Evolutionary conservation across 2,797 vertebrate species (phyloP).

Genomic region (Pipistrellus nathusii): DNA sequence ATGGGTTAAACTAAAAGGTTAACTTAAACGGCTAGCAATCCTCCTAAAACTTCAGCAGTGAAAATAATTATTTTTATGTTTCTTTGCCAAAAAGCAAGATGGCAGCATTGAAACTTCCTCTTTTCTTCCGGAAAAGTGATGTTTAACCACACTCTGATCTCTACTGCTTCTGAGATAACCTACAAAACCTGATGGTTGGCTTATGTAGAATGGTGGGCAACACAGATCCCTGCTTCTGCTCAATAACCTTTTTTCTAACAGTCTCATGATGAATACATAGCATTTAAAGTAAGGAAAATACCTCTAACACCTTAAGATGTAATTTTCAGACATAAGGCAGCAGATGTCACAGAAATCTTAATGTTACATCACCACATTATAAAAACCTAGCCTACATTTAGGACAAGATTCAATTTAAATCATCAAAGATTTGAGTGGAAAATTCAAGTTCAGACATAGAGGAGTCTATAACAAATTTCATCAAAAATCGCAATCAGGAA

Average conservation of each 20-base stretch:
- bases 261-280: constrained; percentile 1
- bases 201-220: constrained; percentile 53
- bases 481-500: constrained; percentile 45
- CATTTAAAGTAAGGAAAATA: constrained; percentile 53
- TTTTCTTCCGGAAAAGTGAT: constrained; percentile 63
- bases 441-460: constrained; percentile 68
- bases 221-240: constrained; percentile 46
- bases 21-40: constrained; percentile 24
- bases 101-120: background rate
- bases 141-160: constrained; percentile 53
- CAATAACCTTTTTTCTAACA: constrained; percentile 51
- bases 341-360: constrained; percentile 56
- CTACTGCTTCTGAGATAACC: constrained; percentile 44
- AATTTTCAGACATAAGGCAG: constrained; percentile 48
- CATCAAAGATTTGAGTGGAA: constrained; percentile 53
- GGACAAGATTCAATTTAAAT: constrained; percentile 34
- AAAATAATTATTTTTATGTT: constrained; percentile 42
- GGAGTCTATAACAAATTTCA: background rate
- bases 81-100: constrained; percentile 31
- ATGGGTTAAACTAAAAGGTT: constrained; percentile 20
- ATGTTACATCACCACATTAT: background rate
- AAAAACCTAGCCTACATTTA: constrained; percentile 51
- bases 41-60: constrained; percentile 30
- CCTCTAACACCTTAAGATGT: constrained; percentile 49
- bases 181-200: constrained; percentile 22